Base-by-base conservation (phyloP, 2,888 invertebrate genomes). In the Machimus rusticus region DNA sequence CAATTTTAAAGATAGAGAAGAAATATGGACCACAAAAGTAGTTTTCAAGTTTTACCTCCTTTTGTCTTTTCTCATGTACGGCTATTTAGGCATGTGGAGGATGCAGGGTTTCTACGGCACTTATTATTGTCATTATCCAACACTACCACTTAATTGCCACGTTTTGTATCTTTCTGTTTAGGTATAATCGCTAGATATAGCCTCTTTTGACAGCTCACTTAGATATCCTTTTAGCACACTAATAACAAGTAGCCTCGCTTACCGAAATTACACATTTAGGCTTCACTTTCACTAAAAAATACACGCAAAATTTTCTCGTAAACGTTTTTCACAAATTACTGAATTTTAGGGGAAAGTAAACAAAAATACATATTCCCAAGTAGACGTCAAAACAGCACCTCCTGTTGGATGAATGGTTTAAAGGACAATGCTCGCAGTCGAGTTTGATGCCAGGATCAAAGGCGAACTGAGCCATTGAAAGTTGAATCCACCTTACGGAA, bases 171-270 rank as follows among this genome's bases (percentile, higher is more conserved):
- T 39, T 23, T 46, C 3, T 79, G 51, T 79, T 43, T 46, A 46
- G 43, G 14, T 28, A 23, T 23, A 79, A 31, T 28, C 55, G 55
- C 8, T 46, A 19, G 16, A 79, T 28, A 46, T 6, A 79, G 23
- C 46, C 16, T 19, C 28, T 79, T 79, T 46, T 79, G 79, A 79
- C 79, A 79, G 79, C 46, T 79, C 79, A 79, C 51, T 79, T 79
- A 46, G 5, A 14, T 28, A 55, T 28, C 79, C 9, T 66, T 23
- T 23, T 19, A 23, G 66, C 4, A 23, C 23, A 66, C 66, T 66
- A 23, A 66, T 23, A 66, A 28, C 23, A 6, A 14, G 5, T 12
- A 46, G 9, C 12, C 9, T 28, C 28, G 9, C 28, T 23, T 14
- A 66, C 19, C 66, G 28, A 66, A 66, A 66, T 23, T 66, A 0